Percentiles rank a stretch among this genome's conserved stretches.
Conservation (phyloP, 1,140 invertebrate genomes). For the Eumeta japonica region DNA sequence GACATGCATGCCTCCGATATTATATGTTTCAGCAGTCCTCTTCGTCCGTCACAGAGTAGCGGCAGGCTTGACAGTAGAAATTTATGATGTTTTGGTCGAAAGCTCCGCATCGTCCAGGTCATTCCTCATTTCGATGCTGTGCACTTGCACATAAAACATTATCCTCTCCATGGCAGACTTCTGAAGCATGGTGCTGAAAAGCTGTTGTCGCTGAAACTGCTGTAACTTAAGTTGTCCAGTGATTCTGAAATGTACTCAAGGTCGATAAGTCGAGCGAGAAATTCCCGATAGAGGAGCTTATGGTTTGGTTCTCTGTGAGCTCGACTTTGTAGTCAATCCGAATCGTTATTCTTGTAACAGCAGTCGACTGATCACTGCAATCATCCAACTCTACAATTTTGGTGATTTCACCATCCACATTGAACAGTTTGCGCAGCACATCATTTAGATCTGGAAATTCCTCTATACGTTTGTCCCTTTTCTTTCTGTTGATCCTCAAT, state of each 20-base stretch:
- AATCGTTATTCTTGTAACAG: too few relatives aligned
- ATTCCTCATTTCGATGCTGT: constrained; percentile 36
- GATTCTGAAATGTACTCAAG: constrained; percentile 43
- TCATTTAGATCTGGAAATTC: constrained; percentile 44
- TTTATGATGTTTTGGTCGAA: constrained; percentile 25
- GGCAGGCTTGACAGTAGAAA: constrained; percentile 37
- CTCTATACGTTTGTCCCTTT: constrained; percentile 32
- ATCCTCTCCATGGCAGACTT: constrained; percentile 43
- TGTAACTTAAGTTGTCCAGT: constrained; percentile 35
- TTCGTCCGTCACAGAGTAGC: constrained; percentile 21
- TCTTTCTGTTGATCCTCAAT: constrained; percentile 26
- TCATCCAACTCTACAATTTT: too few relatives aligned
- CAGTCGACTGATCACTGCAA: too few relatives aligned
- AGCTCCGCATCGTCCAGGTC: constrained; percentile 13
- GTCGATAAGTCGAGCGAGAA: constrained; percentile 37
- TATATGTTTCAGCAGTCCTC: constrained; percentile 43
- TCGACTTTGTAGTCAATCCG: constrained; percentile 23
- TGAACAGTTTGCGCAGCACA: too few relatives aligned
- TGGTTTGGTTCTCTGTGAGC: constrained; percentile 22
- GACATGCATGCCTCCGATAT: constrained; percentile 34
- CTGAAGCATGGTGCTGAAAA: constrained; percentile 34
- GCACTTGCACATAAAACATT: constrained; percentile 45
- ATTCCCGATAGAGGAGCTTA: constrained; percentile 45
- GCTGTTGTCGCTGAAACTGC: constrained; percentile 43
- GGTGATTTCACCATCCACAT: too few relatives aligned